Conservation (phyloP, 2,113 vertebrate genomes). For the Pachyramphus minor region DNA sequence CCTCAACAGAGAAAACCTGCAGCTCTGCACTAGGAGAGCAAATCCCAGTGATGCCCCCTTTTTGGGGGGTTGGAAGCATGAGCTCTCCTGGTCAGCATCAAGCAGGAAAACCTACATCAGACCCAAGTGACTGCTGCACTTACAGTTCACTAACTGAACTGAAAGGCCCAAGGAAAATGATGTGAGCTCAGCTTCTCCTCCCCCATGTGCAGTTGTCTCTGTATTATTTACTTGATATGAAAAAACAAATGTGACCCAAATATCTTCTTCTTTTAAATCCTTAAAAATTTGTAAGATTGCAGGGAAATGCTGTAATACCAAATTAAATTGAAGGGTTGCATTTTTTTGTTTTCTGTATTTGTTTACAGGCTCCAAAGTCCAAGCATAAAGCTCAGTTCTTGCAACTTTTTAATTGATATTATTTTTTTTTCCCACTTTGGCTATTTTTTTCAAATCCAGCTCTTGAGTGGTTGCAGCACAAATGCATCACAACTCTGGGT, state of each 20-base stretch:
- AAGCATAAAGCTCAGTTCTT: not conserved
- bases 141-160: accelerated
- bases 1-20: not conserved
- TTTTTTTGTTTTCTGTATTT: not conserved
- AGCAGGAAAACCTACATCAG: not conserved
- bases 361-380: not conserved
- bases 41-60: not conserved
- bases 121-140: not conserved
- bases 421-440: not conserved
- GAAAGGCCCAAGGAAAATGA: not conserved
- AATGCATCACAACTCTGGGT: not conserved
- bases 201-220: not conserved
- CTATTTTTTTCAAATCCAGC: not conserved
- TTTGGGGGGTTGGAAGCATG: not conserved
- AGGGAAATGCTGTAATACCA: not conserved
- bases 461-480: not conserved
- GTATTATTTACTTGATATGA: not conserved
- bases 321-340: not conserved
- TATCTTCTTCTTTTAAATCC: not conserved
- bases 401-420: not conserved
- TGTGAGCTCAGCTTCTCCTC: not conserved
- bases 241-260: not conserved
- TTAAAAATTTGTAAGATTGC: not conserved
- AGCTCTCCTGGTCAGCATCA: not conserved
- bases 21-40: not conserved